A percentile compares a stretch with the other conserved stretches of the same genome.
Evolutionary conservation across 1,140 invertebrate species (phyloP).

Genomic region (Triops longicaudatus): DNA sequence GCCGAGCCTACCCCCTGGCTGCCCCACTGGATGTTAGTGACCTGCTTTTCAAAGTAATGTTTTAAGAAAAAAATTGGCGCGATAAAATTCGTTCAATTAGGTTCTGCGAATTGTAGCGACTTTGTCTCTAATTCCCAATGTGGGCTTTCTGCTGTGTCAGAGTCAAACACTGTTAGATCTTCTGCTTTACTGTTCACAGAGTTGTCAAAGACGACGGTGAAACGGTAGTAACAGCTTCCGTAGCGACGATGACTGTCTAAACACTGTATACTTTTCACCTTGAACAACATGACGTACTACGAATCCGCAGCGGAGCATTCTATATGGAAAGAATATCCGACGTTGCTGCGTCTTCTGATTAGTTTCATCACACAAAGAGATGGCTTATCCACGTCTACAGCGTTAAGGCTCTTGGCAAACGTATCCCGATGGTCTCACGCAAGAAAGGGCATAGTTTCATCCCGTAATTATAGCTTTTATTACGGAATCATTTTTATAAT

Average conservation of each 20-base stretch:
- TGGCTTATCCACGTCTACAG: not conserved
- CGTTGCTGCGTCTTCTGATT: not conserved
- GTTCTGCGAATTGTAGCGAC: not conserved
- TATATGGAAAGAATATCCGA: not conserved
- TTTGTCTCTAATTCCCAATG: not conserved
- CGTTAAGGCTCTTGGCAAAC: not conserved
- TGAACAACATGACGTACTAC: not conserved
- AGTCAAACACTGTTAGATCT: not conserved
- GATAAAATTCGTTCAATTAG: not conserved
- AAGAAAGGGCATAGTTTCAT: not conserved
- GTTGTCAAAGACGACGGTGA: not conserved
- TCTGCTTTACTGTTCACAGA: not conserved
- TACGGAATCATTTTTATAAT: not conserved
- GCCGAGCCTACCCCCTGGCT: too few species aligned
- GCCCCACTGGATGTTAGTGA: not conserved
- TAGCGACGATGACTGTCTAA: not conserved
- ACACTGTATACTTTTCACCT: not conserved
- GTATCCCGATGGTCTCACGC: not conserved
- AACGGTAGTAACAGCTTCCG: not conserved
- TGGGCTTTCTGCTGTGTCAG: not conserved
- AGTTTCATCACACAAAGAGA: not conserved
- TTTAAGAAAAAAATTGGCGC: not conserved
- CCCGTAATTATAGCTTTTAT: too few species aligned
- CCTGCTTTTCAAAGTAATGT: not conserved
- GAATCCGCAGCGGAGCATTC: not conserved